A percentile compares a stretch with the other conserved stretches of the same genome.
phyloP scores from a whole-genome alignment of 2,113 vertebrate genomes.

The Tragelaphus scriptus region DNA sequence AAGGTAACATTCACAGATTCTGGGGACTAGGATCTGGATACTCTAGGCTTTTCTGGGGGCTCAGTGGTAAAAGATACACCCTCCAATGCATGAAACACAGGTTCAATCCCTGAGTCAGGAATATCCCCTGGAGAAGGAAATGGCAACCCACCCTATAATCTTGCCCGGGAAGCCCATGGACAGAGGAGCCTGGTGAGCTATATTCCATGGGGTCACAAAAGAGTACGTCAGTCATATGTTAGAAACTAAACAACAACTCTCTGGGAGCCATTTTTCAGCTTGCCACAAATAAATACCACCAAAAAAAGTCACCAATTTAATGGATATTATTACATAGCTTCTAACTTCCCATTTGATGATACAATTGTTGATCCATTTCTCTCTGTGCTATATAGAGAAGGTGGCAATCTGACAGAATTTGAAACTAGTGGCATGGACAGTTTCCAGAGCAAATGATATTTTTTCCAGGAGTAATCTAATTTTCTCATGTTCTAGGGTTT shows the following conservation, averaged over 20 bases:
- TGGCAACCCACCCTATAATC: not conserved
- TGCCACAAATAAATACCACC: not conserved
- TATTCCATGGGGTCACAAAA: not conserved
- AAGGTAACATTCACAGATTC: not conserved
- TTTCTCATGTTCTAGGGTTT: slow-evolving; percentile 59
- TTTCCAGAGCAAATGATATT: slow-evolving; percentile 57
- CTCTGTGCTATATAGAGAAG: not conserved
- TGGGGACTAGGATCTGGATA: not conserved
- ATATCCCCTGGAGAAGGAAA: not conserved
- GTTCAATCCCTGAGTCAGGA: not conserved
- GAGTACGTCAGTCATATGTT: not conserved
- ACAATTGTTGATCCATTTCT: slow-evolving; percentile 20
- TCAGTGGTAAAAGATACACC: not conserved
- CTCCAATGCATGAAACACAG: not conserved
- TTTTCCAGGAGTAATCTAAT: slow-evolving; percentile 62
- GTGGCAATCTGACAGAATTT: slow-evolving; percentile 33
- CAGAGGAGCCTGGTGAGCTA: not conserved
- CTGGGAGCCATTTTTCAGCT: not conserved
- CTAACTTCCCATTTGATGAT: slow-evolving; percentile 5
- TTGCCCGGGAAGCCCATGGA: not conserved
- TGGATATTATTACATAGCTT: not conserved
- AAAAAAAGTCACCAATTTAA: slow-evolving; percentile 18
- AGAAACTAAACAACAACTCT: not conserved
- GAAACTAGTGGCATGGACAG: slow-evolving; percentile 21
- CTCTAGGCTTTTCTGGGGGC: not conserved